These are phyloP conservation scores for Coptotermes formosanus DNA, from an alignment of 1,140 invertebrate genomes.

Conservation along the genomic window DNA sequence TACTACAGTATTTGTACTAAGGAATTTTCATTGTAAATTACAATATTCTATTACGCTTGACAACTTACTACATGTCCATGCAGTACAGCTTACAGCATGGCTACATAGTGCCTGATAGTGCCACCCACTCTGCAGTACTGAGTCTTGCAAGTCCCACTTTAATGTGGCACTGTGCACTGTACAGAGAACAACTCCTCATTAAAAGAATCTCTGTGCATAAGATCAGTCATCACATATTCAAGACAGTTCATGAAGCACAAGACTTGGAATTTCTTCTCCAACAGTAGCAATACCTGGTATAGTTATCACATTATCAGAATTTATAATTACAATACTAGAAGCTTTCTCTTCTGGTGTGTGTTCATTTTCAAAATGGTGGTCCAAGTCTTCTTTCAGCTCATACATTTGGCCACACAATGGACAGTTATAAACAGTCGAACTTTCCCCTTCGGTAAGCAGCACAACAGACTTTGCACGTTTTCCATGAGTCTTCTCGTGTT, in stretches of 20 bases:
- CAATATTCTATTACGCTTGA: no score
- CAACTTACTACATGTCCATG: no score
- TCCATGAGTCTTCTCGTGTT: constrained; percentile 55
- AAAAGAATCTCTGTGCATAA: no score
- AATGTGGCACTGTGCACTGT: no score
- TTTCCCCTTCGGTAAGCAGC: constrained; percentile 1
- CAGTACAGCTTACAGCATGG: no score
- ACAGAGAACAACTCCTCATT: no score
- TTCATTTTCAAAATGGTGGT: constrained; percentile 17
- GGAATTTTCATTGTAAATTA: no score
- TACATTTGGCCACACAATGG: background rate
- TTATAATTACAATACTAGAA: constrained; percentile 7
- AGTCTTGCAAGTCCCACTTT: no score
- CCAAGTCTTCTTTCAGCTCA: constrained; percentile 1
- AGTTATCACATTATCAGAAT: background rate
- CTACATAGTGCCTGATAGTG: no score
- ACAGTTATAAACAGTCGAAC: background rate
- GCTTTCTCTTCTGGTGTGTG: background rate
- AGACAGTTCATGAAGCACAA: background rate
- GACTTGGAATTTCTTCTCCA: background rate
- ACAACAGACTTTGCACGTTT: constrained; percentile 20
- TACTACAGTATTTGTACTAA: no score
- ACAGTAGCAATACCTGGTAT: constrained; percentile 8
- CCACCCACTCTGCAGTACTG: no score
- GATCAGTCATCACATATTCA: background rate